Evolutionary conservation across 2,888 invertebrate genomes (phyloP).

Genomic region (Callyntrura sp.): DNA sequence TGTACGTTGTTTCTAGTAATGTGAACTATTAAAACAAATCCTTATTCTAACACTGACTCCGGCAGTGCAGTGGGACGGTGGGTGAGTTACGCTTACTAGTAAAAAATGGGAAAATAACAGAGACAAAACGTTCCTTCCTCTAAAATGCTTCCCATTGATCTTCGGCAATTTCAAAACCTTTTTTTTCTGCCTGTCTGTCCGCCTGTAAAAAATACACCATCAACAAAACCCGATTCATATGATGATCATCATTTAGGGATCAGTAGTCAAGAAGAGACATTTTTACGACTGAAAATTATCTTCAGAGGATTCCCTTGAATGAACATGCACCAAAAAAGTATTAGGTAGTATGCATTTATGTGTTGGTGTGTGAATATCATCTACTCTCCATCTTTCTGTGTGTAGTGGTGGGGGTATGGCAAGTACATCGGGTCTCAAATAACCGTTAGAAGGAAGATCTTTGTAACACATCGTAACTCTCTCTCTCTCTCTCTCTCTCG

Average conservation of each 20-base stretch:
- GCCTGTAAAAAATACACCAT: neutral
- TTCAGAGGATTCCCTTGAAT: conserved; percentile 53
- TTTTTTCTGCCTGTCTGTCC: neutral
- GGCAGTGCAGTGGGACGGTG: neutral
- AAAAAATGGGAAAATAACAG: neutral
- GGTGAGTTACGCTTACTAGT: neutral
- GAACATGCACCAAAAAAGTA: conserved; percentile 1
- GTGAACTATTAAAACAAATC: conserved; percentile 56
- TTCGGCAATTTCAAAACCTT: neutral
- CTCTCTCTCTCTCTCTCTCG: conserved; percentile 30
- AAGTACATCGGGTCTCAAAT: conserved; percentile 60
- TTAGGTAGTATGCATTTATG: too few relatives aligned
- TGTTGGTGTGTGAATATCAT: too few relatives aligned
- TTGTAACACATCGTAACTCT: conserved; percentile 62
- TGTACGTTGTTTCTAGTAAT: conserved; percentile 21
- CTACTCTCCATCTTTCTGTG: too few relatives aligned
- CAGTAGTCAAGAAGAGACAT: conserved; percentile 44
- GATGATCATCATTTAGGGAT: conserved; percentile 46
- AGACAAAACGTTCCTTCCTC: conserved; percentile 22
- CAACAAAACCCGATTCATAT: conserved; percentile 50
- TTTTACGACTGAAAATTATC: conserved; percentile 73
- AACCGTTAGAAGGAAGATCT: conserved; percentile 48
- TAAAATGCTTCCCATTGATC: conserved; percentile 5
- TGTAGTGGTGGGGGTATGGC: neutral
- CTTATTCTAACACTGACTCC: too few relatives aligned